Evolutionary conservation across 2,888 invertebrate species (phyloP), one percentile per base, ranked within the genome.

Genomic region (Mythimna ferrago): DNA sequence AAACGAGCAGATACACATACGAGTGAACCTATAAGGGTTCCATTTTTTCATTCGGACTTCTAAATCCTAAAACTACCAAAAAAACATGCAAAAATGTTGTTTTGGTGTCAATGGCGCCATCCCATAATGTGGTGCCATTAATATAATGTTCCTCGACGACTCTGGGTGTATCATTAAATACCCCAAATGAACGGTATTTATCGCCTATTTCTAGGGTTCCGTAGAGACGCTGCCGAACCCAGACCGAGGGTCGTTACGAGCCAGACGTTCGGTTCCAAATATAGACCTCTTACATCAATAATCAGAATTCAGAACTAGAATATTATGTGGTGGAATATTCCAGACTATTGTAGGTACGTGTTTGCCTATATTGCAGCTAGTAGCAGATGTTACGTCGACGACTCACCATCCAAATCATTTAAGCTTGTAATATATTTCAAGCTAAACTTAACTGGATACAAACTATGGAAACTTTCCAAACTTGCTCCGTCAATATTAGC

Each of bases 71-170:
- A 60, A 66, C 19, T 2, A 26, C 14, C 21, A 7, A 6, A 10
- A 66, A 48, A 57, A 9, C 14, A 16, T 3, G 61, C 64, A 82
- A 83, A 83, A 74, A 74, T 32, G 41, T 53, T 66, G 57, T 70
- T 58, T 83, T 66, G 69, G 76, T 66, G 66, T 63, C 26, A 61
- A 32, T 78, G 85, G 86, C 87, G 85, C 85, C 87, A 80, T 41
- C 51, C 53, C 35, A 51, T 65, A 67, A 75, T 74, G 61, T 73
- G 54, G 56, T 64, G n/a, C 41, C 63, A 78, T 82, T 82, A 76
- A 80, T 76, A 71, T 68, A 51, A 71, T 58, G 69, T 66, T 62
- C 62, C 54, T 81, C 65, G 58, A 53, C 63, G 61, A 71, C 80
- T 71, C 53, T n/a, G 76, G 82, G 82, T 76, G 86, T 69, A 66